These are phyloP conservation scores for Macrobrachium nipponense DNA, from an alignment of 1,140 invertebrate genomes.

Conservation along the genomic window DNA sequence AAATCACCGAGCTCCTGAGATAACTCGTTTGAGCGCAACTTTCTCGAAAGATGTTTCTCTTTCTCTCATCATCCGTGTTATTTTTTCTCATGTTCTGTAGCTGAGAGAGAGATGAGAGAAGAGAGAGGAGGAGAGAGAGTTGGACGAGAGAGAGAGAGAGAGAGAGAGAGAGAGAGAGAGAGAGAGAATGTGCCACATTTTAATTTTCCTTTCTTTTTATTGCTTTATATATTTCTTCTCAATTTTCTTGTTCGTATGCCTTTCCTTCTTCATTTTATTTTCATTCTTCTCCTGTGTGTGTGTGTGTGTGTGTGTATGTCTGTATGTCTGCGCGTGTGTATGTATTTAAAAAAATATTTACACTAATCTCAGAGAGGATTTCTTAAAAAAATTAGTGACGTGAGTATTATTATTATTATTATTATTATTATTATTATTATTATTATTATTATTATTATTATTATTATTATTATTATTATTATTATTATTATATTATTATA, in stretches of 20 bases:
- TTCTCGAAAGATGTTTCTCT: not conserved
- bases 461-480: too few species aligned
- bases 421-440: not conserved
- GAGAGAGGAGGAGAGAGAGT: not conserved
- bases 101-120: not conserved
- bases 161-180: conserved; percentile 32
- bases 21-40: too few species aligned
- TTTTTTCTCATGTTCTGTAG: not conserved
- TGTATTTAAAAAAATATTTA: not conserved
- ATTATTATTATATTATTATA: too few species aligned
- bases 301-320: not conserved
- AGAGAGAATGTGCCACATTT: too few species aligned
- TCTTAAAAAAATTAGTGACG: not conserved
- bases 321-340: conserved; percentile 8
- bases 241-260: not conserved
- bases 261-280: not conserved
- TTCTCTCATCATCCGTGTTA: not conserved
- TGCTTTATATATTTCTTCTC: not conserved
- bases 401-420: not conserved
- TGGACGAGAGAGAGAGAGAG: conserved; percentile 21
- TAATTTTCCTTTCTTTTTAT: not conserved
- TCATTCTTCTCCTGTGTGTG: not conserved
- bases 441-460: too few species aligned
- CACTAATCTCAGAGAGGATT: not conserved
- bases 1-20: too few species aligned